A percentile compares a stretch with the other conserved stretches of the same genome.
These are phyloP conservation scores for Temnothorax rugatulus DNA, from an alignment of 2,888 invertebrate species.

Conservation along the genomic window DNA sequence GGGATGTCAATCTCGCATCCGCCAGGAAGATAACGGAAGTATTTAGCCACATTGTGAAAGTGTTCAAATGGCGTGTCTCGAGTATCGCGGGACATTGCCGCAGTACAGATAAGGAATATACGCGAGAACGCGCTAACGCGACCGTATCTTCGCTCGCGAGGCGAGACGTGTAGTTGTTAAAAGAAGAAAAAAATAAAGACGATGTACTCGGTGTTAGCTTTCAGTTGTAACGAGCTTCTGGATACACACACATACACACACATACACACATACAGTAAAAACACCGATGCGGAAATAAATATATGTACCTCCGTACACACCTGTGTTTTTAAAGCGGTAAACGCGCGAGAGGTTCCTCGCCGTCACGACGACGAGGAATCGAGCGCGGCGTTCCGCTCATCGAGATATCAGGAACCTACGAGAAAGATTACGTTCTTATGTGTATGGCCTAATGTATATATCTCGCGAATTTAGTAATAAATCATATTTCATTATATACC, in stretches of 20 bases:
- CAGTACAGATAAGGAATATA: conserved; percentile 23
- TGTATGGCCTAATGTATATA: conserved; percentile 84
- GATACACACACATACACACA: conserved; percentile 17
- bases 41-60: conserved; percentile 45
- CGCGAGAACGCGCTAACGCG: conserved; percentile 13
- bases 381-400: conserved; percentile 20
- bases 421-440: conserved; percentile 76
- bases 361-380: conserved; percentile 16
- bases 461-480: conserved; percentile 83
- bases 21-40: conserved; percentile 29
- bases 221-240: conserved; percentile 67
- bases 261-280: conserved; percentile 26
- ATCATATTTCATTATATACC: conserved; percentile 81
- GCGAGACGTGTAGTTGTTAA: conserved; percentile 33
- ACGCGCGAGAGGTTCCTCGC: conserved; percentile 27
- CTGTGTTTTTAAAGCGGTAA: conserved; percentile 53
- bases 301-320: conserved; percentile 57
- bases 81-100: conserved; percentile 13
- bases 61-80: conserved; percentile 38
- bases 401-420: conserved; percentile 52
- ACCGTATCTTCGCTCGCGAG: conserved; percentile 25
- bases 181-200: conserved; percentile 22
- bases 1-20: conserved; percentile 20
- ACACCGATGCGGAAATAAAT: conserved; percentile 47
- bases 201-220: conserved; percentile 59